phyloP scores from a whole-genome alignment of 2,797 vertebrate species.

The Ceryle rudis region DNA sequence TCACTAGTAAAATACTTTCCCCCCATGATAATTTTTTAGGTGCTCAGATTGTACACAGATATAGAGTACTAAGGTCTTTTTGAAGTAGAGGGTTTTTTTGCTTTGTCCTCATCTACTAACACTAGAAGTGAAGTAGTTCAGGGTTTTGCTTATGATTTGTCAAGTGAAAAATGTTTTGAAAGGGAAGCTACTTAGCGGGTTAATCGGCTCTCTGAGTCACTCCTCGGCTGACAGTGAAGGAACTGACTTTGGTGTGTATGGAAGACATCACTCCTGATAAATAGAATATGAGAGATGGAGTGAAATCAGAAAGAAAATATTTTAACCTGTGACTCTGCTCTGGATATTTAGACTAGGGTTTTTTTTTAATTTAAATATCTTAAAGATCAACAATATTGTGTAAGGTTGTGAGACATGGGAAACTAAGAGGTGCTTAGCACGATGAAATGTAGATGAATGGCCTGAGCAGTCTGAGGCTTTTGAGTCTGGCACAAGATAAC shows the following conservation, averaged over 20 bases:
- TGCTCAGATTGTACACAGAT: background rate
- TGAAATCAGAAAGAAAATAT: background rate
- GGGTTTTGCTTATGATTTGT: background rate
- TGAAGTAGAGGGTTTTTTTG: background rate
- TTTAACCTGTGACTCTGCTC: background rate
- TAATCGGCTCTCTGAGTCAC: background rate
- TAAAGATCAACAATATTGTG: background rate
- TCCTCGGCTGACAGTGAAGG: background rate
- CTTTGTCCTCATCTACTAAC: background rate
- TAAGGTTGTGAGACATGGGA: background rate
- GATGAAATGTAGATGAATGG: background rate
- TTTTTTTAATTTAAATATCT: background rate
- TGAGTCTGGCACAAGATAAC: background rate
- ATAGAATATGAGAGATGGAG: background rate
- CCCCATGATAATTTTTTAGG: background rate
- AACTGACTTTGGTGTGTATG: rapidly evolving
- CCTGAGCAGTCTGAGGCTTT: background rate
- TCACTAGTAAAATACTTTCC: background rate
- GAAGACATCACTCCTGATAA: background rate
- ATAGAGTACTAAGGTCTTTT: background rate
- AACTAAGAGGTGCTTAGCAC: background rate
- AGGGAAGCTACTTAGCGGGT: background rate
- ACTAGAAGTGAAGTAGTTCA: background rate
- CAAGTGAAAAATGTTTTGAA: background rate
- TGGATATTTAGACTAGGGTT: background rate